Base-by-base conservation (phyloP, 2,888 invertebrate genomes). In the Caenorhabditis doughertyi region DNA sequence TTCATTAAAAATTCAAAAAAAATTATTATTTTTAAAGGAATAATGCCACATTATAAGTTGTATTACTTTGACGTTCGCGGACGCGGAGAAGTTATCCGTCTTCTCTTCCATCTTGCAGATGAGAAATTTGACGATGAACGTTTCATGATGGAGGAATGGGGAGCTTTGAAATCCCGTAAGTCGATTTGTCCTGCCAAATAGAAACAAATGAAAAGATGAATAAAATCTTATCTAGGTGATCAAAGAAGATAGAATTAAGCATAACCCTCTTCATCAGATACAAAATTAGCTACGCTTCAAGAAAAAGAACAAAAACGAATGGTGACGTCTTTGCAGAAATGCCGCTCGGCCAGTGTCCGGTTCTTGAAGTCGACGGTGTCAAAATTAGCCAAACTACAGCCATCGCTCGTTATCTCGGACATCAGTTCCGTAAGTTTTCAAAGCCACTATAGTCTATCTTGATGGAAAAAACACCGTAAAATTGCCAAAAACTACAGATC, bases 291-390 rank as follows among this genome's bases (percentile, higher is more conserved):
- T 9, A 23, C 47, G 56, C 35, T 67, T 39, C 16, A 42, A 4
- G 11, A 49, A 62, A 23, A 42, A n/a, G 21, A 56, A 56, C 18
- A 11, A n/a, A 39, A 39, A 58, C 58, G 39, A 58, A 18, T 47
- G 3, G 51, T 65, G 51, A 65, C 51, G 65, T 35, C 4, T 65
- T 72, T 87, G 64, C 62, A 90, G 90, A 88, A 47, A 90, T 87
- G 86, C 90, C 90, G 55, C 81, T 90, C n/a, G 87, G 88, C 21
- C 89, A 90, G 72, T 79, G 89, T 18, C 90, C 90, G n/a, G 89
- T 90, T 16, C 83, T 90, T 8, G 90, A 90, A 70, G 87, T 90
- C n/a, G 88, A 90, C 71, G 89, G 89, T 42, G 83, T 83, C 7
- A 88, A 89, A 77, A 85, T 90, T 67, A 86, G 83, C 29, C 89